Conservation (phyloP, 2,797 vertebrate species). For the Melanotaenia pygmaea region DNA sequence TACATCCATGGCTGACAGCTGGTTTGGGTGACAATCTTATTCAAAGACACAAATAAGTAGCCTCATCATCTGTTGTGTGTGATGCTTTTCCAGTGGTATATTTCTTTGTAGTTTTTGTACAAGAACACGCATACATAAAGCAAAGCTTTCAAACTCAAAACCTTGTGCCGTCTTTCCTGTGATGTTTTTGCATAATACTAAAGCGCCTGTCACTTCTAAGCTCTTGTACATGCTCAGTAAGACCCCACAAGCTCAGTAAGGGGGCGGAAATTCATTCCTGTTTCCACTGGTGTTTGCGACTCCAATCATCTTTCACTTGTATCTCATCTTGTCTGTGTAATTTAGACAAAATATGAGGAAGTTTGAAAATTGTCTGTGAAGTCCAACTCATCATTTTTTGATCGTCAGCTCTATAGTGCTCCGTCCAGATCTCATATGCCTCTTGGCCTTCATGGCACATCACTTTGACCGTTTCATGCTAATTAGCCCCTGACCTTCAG, state of each 20-base stretch:
- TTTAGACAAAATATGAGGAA: conserved; percentile 30
- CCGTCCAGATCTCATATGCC: conserved; percentile 4
- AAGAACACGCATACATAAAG: conserved; percentile 22
- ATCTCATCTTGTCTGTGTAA: conserved; percentile 30
- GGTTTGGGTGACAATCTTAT: not conserved
- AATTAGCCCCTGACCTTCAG: conserved; percentile 21
- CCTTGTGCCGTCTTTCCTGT: conserved; percentile 29
- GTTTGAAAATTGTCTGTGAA: conserved; percentile 21
- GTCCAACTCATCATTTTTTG: conserved; percentile 15
- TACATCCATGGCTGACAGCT: not conserved
- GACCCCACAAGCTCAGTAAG: conserved; percentile 55
- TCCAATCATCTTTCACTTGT: conserved; percentile 48
- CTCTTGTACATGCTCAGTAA: conserved; percentile 27
- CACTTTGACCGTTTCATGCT: conserved; percentile 8
- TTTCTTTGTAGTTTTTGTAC: conserved; percentile 13
- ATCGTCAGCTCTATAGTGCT: conserved; percentile 11
- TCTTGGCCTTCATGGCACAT: conserved; percentile 11
- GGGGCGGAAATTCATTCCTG: conserved; percentile 38
- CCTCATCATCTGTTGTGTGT: conserved; percentile 13
- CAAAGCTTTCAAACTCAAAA: conserved; percentile 49
- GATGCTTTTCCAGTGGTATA: conserved; percentile 18
- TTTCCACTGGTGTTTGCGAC: conserved; percentile 46
- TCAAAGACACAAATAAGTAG: not conserved
- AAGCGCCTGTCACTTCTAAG: conserved; percentile 40
- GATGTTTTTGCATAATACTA: conserved; percentile 45